These are phyloP conservation scores for Drosophila hawaiiensis DNA, from an alignment of 2,888 invertebrate genomes.

Conservation along the genomic window DNA sequence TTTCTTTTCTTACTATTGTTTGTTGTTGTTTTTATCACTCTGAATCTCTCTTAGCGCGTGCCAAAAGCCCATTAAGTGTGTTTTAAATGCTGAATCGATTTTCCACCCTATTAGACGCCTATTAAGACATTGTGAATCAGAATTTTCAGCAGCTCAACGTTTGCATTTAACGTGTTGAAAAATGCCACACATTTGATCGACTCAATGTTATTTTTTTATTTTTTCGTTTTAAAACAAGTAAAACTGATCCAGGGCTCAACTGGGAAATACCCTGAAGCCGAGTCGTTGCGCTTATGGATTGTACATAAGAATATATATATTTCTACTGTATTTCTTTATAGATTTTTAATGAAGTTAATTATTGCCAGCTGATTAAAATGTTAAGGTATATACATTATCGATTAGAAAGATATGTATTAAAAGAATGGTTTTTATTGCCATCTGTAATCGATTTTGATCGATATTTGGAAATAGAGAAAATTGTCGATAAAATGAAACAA, in stretches of 20 bases:
- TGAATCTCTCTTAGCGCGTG: slow-evolving; percentile 46
- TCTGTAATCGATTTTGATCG: background rate
- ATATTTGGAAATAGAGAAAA: background rate
- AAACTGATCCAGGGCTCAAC: background rate
- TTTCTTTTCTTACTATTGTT: background rate
- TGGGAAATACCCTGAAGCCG: no score
- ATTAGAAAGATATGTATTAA: no score
- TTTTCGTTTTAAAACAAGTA: background rate
- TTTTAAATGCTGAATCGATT: slow-evolving; percentile 68
- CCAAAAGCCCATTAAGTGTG: slow-evolving; percentile 56
- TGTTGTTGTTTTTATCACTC: background rate
- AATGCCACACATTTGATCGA: background rate
- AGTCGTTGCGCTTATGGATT: background rate
- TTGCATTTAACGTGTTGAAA: slow-evolving; percentile 21
- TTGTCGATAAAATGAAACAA: background rate
- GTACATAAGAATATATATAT: background rate
- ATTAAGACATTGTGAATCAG: slow-evolving; percentile 46
- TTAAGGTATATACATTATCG: no score
- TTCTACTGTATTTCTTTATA: background rate
- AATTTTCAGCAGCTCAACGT: background rate
- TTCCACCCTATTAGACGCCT: slow-evolving; percentile 60
- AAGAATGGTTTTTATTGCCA: background rate
- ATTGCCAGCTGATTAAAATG: background rate
- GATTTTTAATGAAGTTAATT: background rate
- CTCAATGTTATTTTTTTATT: background rate